Conservation (phyloP, 2,797 vertebrate species). For the Borostomias antarcticus region DNA sequence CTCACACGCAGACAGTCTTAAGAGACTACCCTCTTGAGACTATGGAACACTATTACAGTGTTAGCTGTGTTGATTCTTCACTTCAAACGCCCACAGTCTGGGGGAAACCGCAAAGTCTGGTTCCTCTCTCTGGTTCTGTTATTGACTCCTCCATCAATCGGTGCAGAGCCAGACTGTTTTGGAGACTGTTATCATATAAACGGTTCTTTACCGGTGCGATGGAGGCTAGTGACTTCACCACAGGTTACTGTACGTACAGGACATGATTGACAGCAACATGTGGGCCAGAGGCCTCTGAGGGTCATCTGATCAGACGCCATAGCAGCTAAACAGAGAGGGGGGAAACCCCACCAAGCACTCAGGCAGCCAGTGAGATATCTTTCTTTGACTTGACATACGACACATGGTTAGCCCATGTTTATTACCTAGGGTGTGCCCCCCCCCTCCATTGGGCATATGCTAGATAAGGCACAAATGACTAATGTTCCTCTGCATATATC, state of each 20-base stretch:
- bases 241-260: background rate
- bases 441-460: background rate
- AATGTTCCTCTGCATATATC: too few species aligned
- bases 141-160: too few species aligned
- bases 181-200: too few species aligned
- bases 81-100: background rate
- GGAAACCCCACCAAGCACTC: background rate
- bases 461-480: background rate
- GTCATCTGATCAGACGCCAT: background rate
- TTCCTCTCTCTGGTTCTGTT: too few species aligned
- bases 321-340: background rate
- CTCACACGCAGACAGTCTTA: too few species aligned
- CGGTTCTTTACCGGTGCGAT: background rate
- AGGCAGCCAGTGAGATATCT: background rate
- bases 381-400: background rate
- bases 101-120: background rate
- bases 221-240: background rate
- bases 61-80: too few species aligned
- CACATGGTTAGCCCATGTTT: background rate
- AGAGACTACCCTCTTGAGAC: too few species aligned
- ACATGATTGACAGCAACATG: constrained; percentile 6
- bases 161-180: too few species aligned
- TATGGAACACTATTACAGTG: too few species aligned
- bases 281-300: background rate
- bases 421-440: background rate